Evolutionary conservation across 1,140 invertebrate genomes (phyloP), one percentile per base, ranked within the genome.

Genomic region (Drosophila hydei): DNA sequence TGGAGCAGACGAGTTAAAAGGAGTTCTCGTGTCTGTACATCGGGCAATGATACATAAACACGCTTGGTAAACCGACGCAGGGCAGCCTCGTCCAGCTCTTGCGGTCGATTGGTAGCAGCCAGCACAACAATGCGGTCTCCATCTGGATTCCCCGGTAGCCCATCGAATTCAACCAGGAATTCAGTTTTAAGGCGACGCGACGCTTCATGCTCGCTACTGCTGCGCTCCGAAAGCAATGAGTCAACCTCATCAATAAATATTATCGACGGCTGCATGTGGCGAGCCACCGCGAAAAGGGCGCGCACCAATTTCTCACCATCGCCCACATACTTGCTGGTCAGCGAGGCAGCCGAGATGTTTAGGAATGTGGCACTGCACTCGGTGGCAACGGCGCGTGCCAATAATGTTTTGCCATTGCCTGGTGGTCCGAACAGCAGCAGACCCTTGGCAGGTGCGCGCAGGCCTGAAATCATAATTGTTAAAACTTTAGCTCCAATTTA

Each of bases 241-340:
- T 99, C 98, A 23, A 99, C 97, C 93, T 99, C 98, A 92, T 99
- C 98, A 79, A 99, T 96, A 92, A 99, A 99, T 74, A 98, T 97
- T 64, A 98, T 97, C 12, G 97, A 96, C n/a, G 97, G 97, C 93
- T 96, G 97, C 42, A 98, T 92, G 91, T 98, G 96, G 45, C 98
- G 93, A 0, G 98, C 98, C 36, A 99, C 97, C 38, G 96, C 95
- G 93, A 99, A 99, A 14, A 99, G 92, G 0, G 98, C 97, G 69
- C 98, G 93, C 12, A 99, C 98, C 92, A 99, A 94, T 93, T 99
- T 99, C 92, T 99, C 98, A 3, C 98, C 98, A 91, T 99, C 98
- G 6, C 98, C 98, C 2, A 99, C 97, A 92, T 98, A 97, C 79
- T 99, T 99, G 52, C 98, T 99, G n/a, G 98, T 99, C n/a, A 99